Evolutionary conservation across 2,797 vertebrate genomes (phyloP).

Genomic region (Mus minutoides): DNA sequence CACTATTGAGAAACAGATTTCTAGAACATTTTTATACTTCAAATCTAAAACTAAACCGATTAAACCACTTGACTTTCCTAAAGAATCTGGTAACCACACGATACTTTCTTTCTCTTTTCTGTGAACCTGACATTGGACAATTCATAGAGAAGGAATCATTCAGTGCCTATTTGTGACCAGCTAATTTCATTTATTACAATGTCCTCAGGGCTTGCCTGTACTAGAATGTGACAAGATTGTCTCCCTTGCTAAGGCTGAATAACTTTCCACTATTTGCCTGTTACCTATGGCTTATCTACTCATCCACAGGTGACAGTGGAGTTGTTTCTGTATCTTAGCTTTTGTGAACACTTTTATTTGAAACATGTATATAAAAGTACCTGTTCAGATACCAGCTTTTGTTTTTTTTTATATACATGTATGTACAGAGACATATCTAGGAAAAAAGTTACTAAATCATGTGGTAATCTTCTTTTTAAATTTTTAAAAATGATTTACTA

Average conservation of each 20-base stretch:
- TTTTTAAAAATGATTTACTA: neutral
- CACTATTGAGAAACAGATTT: neutral
- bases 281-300: neutral
- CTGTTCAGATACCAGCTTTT: neutral
- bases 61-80: neutral
- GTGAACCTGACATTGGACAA: neutral
- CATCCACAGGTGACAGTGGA: neutral
- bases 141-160: neutral
- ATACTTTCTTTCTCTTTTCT: slow-evolving; percentile 30
- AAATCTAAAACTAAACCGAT: neutral
- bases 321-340: neutral
- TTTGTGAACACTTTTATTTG: neutral
- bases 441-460: neutral
- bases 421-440: neutral
- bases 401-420: neutral
- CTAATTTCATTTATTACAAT: neutral
- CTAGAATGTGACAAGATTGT: neutral
- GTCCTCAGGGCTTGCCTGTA: neutral
- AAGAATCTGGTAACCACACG: neutral
- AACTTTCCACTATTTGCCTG: neutral
- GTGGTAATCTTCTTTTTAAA: neutral
- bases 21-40: neutral
- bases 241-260: neutral
- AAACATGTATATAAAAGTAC: neutral
- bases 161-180: neutral